Evolutionary conservation across 2,888 invertebrate species (phyloP).

Genomic region (Ferrisia virgata): DNA sequence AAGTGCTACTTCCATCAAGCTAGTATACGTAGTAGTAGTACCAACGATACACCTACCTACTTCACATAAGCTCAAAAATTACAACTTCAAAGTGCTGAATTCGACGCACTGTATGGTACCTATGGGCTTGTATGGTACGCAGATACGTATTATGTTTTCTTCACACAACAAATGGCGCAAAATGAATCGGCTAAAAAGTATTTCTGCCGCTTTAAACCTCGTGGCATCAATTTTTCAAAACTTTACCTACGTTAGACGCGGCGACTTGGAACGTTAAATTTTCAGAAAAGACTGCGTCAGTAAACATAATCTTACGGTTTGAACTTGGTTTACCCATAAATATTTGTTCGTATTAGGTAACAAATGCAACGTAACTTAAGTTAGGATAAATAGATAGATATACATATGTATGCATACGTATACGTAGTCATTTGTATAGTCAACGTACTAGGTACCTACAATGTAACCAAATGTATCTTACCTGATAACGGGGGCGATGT

Average conservation of each 20-base stretch:
- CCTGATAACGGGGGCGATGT: constrained; percentile 35
- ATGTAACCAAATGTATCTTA: background rate
- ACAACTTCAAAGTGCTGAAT: background rate
- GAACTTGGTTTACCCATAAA: background rate
- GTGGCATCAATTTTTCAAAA: background rate
- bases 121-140: background rate
- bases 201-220: background rate
- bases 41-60: background rate
- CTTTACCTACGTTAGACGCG: background rate
- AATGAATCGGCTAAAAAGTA: constrained; percentile 8
- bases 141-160: background rate
- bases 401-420: too few species aligned
- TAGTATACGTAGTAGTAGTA: too few species aligned
- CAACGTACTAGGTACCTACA: too few species aligned
- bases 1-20: background rate
- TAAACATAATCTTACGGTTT: background rate
- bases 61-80: background rate
- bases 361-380: too few species aligned
- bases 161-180: background rate
- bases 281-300: background rate
- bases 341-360: too few species aligned
- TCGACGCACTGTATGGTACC: background rate
- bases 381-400: too few species aligned
- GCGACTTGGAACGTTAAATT: background rate
- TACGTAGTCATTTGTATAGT: too few species aligned